Base-by-base conservation (phyloP, 2,113 vertebrate genomes). In the Albula glossodonta region DNA sequence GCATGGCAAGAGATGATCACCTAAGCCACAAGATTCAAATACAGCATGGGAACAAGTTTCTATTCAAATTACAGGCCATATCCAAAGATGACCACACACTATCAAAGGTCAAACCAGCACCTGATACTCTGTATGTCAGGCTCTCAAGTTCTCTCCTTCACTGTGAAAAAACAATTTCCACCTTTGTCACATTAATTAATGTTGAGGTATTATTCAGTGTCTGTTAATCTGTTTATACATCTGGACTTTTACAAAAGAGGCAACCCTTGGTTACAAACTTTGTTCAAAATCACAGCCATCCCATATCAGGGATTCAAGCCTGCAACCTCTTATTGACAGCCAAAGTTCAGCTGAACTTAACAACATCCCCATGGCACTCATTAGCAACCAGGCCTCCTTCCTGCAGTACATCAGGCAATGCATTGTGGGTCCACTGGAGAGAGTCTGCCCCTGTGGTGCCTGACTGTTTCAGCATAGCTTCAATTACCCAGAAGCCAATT, bases 381-480 rank as follows among this genome's bases (percentile, higher is more conserved):
- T 22, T 22, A 56, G 80, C 17, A 25, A 25, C 78, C 19, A 53
- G 81, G 25, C 91, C 93, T 94, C 95, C 92, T 94, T 95, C 92
- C 90, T 91, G 90, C 92, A 87, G 4, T 52, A 53, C 19, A 60
- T 95, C 94, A 95, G 94, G 95, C 93, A 95, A 94, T 95, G 93
- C 94, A 93, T 96, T 95, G 95, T 95, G 91, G 90, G 84, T 85
- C 66, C 86, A 92, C 90, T 89, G 91, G 92, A 92, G 60, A 22
- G 92, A 93, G 92, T 91, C 92, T 93, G 90, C 91, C 92, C 91
- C 83, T 92, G 93, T 94, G 94, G 95, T 91, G 87, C 92, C 95
- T 94, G 95, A 94, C 95, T 94, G 95, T 93, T 95, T 93, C 91
- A 93, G 93, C 93, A 90, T 90, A 93, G 60, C 15, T 19, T 95